phyloP scores from a whole-genome alignment of 2,888 invertebrate genomes.

The Lamproptera curius region DNA sequence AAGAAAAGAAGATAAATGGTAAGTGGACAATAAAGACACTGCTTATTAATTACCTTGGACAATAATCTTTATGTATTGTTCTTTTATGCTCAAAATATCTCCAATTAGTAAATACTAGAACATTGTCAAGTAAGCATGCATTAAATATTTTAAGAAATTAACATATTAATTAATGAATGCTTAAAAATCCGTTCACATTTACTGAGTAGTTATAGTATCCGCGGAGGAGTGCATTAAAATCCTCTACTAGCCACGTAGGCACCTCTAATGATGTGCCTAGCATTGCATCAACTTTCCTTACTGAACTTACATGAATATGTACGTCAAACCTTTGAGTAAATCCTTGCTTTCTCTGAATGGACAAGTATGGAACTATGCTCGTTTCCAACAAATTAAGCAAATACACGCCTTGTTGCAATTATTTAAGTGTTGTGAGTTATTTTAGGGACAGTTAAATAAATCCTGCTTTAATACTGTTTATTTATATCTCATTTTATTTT shows the following conservation, averaged over 20 bases:
- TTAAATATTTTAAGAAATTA: too few relatives aligned
- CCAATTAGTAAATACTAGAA: too few relatives aligned
- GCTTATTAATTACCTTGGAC: too few relatives aligned
- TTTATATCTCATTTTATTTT: slow-evolving; percentile 51
- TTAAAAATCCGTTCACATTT: too few relatives aligned
- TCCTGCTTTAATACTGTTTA: slow-evolving; percentile 29
- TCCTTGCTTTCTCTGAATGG: slow-evolving; percentile 29
- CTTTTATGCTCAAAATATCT: too few relatives aligned
- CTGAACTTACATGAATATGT: slow-evolving; percentile 52
- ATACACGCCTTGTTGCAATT: slow-evolving; percentile 20
- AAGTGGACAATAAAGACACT: too few relatives aligned
- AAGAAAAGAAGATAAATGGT: too few relatives aligned
- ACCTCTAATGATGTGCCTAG: slow-evolving; percentile 50
- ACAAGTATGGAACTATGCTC: too few relatives aligned
- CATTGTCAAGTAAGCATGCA: too few relatives aligned
- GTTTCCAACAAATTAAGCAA: slow-evolving; percentile 17
- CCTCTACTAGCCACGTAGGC: slow-evolving; percentile 49
- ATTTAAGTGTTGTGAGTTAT: slow-evolving; percentile 3
- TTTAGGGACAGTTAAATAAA: slow-evolving; percentile 16
- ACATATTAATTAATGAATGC: too few relatives aligned
- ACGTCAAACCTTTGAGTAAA: slow-evolving; percentile 38
- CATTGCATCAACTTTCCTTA: slow-evolving; percentile 58
- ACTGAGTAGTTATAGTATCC: too few relatives aligned
- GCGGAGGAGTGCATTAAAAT: slow-evolving; percentile 7
- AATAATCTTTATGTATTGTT: too few relatives aligned